A percentile compares a stretch with the other conserved stretches of the same genome.
Conservation (phyloP, 2,113 vertebrate genomes). For the Ranitomeya imitator region DNA sequence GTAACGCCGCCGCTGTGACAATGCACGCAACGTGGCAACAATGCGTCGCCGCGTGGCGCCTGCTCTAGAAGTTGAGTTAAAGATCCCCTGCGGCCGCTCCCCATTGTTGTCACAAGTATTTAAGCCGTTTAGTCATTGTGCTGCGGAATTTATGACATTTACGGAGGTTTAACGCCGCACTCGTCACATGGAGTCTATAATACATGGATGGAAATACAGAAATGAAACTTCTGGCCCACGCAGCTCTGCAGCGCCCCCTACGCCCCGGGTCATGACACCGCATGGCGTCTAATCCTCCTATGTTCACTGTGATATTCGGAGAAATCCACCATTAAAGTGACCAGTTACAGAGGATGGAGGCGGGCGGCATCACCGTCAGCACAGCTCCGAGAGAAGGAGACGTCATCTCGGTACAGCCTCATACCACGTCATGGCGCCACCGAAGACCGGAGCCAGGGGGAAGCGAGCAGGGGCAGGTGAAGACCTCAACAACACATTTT, state of each 20-base stretch:
- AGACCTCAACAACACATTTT: no score
- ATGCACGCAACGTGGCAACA: not conserved
- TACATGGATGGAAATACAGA: not conserved
- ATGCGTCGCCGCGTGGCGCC: not conserved
- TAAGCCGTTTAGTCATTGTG: slow-evolving; percentile 15
- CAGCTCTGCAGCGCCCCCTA: not conserved
- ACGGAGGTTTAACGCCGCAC: slow-evolving; percentile 4
- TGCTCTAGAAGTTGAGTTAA: slow-evolving; percentile 14
- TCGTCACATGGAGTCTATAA: slow-evolving; percentile 29
- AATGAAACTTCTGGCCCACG: not conserved
- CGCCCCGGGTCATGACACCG: not conserved
- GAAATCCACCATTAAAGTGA: not conserved
- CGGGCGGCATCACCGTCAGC: no score
- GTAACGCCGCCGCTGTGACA: not conserved
- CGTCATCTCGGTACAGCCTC: no score
- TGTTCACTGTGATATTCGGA: not conserved
- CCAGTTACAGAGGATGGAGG: not conserved
- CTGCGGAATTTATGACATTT: not conserved
- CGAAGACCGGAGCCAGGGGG: no score
- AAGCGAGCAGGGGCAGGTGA: no score
- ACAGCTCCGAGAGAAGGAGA: no score
- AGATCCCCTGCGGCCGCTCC: not conserved
- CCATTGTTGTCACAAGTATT: slow-evolving; percentile 18
- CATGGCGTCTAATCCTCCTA: not conserved
- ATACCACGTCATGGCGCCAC: no score